phyloP scores from a whole-genome alignment of 2,797 vertebrate species.

The Dendrocincla tyrannina region DNA sequence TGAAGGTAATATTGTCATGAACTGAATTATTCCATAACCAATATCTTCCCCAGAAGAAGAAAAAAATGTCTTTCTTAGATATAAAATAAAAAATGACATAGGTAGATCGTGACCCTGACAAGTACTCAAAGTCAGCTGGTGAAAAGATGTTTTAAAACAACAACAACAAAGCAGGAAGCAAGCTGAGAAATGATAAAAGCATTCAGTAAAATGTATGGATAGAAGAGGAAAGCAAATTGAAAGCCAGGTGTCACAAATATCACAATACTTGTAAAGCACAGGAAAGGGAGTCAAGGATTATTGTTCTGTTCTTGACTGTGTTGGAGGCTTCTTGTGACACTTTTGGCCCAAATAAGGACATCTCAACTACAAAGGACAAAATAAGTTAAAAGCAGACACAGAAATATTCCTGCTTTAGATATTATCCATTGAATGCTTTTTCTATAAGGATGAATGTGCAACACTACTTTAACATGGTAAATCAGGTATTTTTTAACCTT shows the following conservation, averaged over 20 bases:
- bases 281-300: neutral
- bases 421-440: neutral
- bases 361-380: neutral
- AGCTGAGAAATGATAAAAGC: slow-evolving; percentile 17
- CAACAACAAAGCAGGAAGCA: neutral
- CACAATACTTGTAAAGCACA: neutral
- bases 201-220: neutral
- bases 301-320: neutral
- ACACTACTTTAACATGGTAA: neutral
- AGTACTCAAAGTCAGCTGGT: slow-evolving; percentile 7
- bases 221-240: neutral
- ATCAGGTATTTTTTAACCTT: neutral
- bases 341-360: neutral
- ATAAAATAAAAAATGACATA: slow-evolving; percentile 35
- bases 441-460: neutral
- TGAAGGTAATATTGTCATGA: slow-evolving; percentile 68
- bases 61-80: neutral
- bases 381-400: neutral
- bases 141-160: slow-evolving; percentile 20
- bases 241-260: slow-evolving; percentile 13
- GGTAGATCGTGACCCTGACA: slow-evolving; percentile 38
- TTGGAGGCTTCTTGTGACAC: neutral
- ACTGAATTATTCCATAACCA: slow-evolving; percentile 57
- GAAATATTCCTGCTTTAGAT: neutral
- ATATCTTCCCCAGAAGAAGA: slow-evolving; percentile 33